Evolutionary conservation across 2,797 vertebrate genomes (phyloP).

Genomic region (Tiaroga cobitis): DNA sequence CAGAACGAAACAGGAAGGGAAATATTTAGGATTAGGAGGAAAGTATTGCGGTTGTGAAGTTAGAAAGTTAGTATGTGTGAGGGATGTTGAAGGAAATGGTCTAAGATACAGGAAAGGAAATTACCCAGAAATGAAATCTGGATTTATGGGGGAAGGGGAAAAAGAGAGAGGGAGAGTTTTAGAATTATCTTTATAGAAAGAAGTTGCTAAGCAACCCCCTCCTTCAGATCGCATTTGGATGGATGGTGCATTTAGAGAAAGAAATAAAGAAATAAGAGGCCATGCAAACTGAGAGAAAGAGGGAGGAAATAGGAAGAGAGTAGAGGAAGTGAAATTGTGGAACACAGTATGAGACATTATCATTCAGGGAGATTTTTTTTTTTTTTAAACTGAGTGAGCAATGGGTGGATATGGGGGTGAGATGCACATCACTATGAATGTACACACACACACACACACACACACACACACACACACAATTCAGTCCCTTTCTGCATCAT

Average conservation of each 20-base stretch:
- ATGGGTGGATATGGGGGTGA: slow-evolving; percentile 7
- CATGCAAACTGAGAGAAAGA: not conserved
- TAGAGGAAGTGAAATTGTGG: slow-evolving; percentile 25
- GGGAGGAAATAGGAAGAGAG: slow-evolving; percentile 2
- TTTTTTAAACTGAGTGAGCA: not conserved
- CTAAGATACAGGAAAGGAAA: slow-evolving; percentile 25
- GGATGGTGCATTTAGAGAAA: slow-evolving; percentile 34
- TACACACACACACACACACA: not conserved
- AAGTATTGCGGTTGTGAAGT: not conserved
- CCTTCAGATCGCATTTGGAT: slow-evolving; percentile 28
- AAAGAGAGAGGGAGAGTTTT: not conserved
- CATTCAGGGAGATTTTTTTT: not conserved
- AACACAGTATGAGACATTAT: slow-evolving; percentile 18
- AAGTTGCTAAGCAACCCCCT: slow-evolving; percentile 50
- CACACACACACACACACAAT: slow-evolving; percentile 8
- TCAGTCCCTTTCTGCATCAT: slow-evolving; percentile 42
- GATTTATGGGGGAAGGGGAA: slow-evolving; percentile 19
- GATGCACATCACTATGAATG: slow-evolving; percentile 17
- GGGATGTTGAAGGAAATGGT: not conserved
- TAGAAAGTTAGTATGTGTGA: not conserved
- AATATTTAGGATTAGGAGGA: slow-evolving; percentile 5
- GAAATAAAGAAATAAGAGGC: slow-evolving; percentile 23
- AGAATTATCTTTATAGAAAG: slow-evolving; percentile 30
- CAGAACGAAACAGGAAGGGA: not conserved
- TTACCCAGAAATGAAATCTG: slow-evolving; percentile 34